These are phyloP conservation scores for Muscicapa striata DNA, from an alignment of 2,797 vertebrate species.

Conservation along the genomic window DNA sequence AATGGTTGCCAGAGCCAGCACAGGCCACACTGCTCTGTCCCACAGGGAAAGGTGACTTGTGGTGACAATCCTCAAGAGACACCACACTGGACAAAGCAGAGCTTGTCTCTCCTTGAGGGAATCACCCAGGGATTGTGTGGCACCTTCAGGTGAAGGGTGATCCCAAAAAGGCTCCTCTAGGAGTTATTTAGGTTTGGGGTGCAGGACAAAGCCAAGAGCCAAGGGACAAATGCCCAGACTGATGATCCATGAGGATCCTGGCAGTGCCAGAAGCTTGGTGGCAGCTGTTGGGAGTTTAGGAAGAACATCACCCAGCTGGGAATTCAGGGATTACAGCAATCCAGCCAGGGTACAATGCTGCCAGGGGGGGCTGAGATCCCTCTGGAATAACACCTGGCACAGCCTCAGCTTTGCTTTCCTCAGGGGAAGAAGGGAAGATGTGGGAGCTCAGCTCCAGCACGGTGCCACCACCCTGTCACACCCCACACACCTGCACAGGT, in stretches of 20 bases:
- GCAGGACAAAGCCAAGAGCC: not conserved
- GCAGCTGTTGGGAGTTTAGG: not conserved
- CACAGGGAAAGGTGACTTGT: not conserved
- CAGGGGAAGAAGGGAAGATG: not conserved
- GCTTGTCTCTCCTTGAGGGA: not conserved
- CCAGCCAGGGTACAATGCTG: not conserved
- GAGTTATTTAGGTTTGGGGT: not conserved
- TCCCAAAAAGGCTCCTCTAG: not conserved
- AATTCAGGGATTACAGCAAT: not conserved
- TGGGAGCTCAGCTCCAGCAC: not conserved
- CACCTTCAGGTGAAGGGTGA: not conserved
- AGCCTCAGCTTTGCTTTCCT: not conserved
- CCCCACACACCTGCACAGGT: not conserved
- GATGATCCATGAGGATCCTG: fast-evolving
- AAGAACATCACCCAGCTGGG: not conserved
- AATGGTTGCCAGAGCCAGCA: not conserved
- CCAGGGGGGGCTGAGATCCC: not conserved
- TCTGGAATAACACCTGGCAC: not conserved
- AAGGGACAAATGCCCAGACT: not conserved
- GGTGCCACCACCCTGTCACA: not conserved
- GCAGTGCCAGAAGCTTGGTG: not conserved
- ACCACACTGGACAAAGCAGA: fast-evolving
- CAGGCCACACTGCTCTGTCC: not conserved
- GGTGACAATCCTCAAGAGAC: not conserved
- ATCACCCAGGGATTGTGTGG: fast-evolving